Percentiles rank a stretch among this genome's conserved stretches.
Conservation (phyloP, 2,888 invertebrate species). For the Ectemnius continuus region DNA sequence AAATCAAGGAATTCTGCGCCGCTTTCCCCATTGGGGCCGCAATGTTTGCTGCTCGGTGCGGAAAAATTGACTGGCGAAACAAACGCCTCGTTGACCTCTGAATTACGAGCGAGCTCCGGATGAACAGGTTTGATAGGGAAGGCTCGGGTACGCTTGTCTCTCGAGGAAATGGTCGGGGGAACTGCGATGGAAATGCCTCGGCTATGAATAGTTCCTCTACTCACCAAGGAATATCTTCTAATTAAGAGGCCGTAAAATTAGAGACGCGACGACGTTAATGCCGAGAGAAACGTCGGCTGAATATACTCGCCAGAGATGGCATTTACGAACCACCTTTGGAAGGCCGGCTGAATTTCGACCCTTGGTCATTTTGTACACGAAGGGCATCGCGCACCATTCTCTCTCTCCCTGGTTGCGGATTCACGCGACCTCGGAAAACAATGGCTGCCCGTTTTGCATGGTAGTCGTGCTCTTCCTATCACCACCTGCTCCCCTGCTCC, state of each 20-base stretch:
- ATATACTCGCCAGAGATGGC: background rate
- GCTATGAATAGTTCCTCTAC: no score
- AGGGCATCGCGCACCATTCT: constrained; percentile 30
- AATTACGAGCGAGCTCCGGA: constrained; percentile 34
- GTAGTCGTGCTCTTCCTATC: no score
- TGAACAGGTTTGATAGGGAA: constrained; percentile 37
- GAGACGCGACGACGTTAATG: constrained; percentile 5
- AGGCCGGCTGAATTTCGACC: constrained; percentile 16
- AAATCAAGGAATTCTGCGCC: background rate
- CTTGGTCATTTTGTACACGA: background rate
- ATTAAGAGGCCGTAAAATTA: constrained; percentile 6
- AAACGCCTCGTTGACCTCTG: constrained; percentile 41
- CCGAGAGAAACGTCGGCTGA: background rate
- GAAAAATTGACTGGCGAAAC: constrained; percentile 22
- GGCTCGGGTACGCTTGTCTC: background rate
- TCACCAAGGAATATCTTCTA: background rate
- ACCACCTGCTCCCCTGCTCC: no score
- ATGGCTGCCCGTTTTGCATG: constrained; percentile 30
- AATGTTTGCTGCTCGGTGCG: background rate
- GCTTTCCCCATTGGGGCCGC: no score
- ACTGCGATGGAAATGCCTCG: no score
- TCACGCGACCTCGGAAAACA: constrained; percentile 36
- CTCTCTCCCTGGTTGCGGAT: constrained; percentile 32
- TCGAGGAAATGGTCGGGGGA: no score
- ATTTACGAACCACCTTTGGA: background rate